Evolutionary conservation across 2,797 vertebrate genomes (phyloP), one percentile per base, ranked within the genome.

Genomic region (Parambassis ranga): DNA sequence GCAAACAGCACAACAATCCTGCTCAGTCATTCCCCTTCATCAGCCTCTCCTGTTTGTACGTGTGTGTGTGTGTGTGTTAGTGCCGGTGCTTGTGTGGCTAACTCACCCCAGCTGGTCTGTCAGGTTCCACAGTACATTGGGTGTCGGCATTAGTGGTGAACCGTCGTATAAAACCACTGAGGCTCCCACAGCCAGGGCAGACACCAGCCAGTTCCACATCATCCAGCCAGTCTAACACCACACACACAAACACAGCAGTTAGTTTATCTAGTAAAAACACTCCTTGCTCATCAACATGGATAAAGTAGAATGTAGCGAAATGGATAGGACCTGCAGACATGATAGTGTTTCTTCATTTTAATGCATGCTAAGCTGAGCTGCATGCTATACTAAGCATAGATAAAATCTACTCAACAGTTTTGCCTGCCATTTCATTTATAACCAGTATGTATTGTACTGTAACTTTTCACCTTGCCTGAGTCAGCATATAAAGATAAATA

Each of bases 141-240:
- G 91, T 0, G 94, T 94, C 0, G 96, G 97, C 60, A 98, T 84
- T n/a, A 99, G 92, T 0, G 97, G 97, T 31, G 97, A 99, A 37
- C 97, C 97, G 0, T 99, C 97, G 0, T 98, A 99, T 13, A 98
- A 79, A 52, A 98, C 96, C 80, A 98, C 90, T 0, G 96, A 95
- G 0, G 95, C 94, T 19, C 97, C 97, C 0, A 95, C 94, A 23
- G 96, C 94, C 35, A 98, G 91, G 1, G 95, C 91, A 0, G 94
- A 92, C 65, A 98, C 87, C 75, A 97, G 79, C 97, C 97, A 99
- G 81, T 99, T 99, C 97, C 97, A 99, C 97, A 99, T 98, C 97
- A 99, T 99, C 97, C 97, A 98, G 77, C 97, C 97, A 0, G 91
- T 95, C 96, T 99, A 26, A 75, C 23, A 24, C 39, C 24, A 71